phyloP scores from a whole-genome alignment of 2,888 invertebrate genomes.

The Sminthurides aquaticus region DNA sequence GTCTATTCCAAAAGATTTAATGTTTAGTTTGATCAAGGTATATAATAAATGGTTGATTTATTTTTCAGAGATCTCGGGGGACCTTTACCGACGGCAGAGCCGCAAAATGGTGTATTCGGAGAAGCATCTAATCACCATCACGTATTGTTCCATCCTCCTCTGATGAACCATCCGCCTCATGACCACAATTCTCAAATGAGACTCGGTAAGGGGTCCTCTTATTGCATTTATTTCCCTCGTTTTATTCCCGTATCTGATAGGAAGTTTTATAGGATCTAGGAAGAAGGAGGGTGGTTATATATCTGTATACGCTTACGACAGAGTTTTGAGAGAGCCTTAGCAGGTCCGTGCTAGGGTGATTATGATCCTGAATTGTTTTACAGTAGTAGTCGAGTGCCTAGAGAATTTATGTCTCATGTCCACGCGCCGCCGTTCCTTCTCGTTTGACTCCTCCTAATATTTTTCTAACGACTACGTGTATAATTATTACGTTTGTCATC shows the following conservation, averaged over 20 bases:
- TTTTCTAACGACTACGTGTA: not conserved
- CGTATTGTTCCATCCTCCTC: slow-evolving; percentile 43
- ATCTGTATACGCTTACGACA: too few relatives aligned
- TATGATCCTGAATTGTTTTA: too few relatives aligned
- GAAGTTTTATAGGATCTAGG: too few relatives aligned
- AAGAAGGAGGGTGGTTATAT: too few relatives aligned
- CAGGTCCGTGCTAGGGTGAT: too few relatives aligned
- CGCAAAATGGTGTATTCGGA: slow-evolving; percentile 43
- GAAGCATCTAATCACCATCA: slow-evolving; percentile 43
- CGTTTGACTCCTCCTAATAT: not conserved
- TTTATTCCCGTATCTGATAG: too few relatives aligned
- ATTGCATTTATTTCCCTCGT: too few relatives aligned
- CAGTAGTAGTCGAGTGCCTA: too few relatives aligned
- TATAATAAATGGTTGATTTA: slow-evolving; percentile 19
- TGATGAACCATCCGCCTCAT: slow-evolving; percentile 43
- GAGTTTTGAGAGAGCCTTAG: too few relatives aligned
- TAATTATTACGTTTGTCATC: not conserved
- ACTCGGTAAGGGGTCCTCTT: slow-evolving; percentile 39
- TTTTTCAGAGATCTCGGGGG: slow-evolving; percentile 42
- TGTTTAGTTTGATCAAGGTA: not conserved
- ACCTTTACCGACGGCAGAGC: slow-evolving; percentile 39
- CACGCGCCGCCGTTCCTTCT: too few relatives aligned
- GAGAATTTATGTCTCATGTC: too few relatives aligned
- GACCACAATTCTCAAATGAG: slow-evolving; percentile 45
- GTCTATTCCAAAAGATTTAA: not conserved